Conservation (phyloP, 30 jellyfish, hydroid and myxozoan species). For the Hydractinia symbiolongicarpus region DNA sequence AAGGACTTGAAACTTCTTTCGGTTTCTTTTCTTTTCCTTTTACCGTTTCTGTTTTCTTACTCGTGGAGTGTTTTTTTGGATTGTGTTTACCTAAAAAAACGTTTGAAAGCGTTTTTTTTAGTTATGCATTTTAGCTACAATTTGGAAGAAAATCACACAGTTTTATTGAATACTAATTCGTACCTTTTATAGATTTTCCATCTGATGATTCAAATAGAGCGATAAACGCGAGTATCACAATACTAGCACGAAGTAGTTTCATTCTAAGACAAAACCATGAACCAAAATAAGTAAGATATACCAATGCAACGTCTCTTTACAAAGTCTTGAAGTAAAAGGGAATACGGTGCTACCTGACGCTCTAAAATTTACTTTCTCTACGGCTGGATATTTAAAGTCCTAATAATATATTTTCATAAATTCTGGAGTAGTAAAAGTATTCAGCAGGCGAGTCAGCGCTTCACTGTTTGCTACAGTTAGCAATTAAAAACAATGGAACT, state of each 20-base stretch:
- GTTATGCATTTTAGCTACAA: neutral
- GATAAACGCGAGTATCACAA: neutral
- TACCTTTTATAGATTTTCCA: constrained; percentile 12
- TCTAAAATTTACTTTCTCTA: too few relatives aligned
- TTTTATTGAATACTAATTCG: neutral
- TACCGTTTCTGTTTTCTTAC: neutral
- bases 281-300: too few relatives aligned
- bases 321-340: too few relatives aligned
- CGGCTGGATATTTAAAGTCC: too few relatives aligned
- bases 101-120: neutral
- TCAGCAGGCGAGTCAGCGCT: too few relatives aligned
- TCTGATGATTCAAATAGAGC: neutral
- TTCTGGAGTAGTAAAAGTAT: too few relatives aligned
- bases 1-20: constrained; percentile 12
- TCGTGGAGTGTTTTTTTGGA: neutral
- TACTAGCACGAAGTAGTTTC: neutral
- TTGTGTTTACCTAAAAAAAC: neutral
- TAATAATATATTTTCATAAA: too few relatives aligned
- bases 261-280: neutral
- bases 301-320: too few relatives aligned
- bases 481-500: constrained; percentile 5
- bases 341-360: too few relatives aligned
- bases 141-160: neutral
- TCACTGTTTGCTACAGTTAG: too few relatives aligned
- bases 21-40: neutral